Conservation (phyloP, 2,797 vertebrate species). For the Gobionotothen gibberifrons region DNA sequence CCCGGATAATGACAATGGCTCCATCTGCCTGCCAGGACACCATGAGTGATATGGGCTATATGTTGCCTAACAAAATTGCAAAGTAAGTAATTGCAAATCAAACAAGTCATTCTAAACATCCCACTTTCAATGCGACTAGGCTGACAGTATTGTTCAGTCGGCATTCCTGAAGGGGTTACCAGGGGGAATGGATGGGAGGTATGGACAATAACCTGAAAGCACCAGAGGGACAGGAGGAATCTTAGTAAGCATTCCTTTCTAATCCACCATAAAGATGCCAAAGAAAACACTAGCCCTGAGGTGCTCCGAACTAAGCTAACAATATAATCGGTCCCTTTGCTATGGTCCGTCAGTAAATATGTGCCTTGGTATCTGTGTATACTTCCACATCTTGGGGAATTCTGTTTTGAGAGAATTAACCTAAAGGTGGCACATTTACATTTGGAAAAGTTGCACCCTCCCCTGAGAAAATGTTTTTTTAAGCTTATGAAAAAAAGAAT, state of each 20-base stretch:
- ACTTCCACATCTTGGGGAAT: conserved; percentile 25
- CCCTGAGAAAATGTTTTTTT: background rate
- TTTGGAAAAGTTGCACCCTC: background rate
- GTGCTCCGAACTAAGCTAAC: conserved; percentile 71
- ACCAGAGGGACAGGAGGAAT: conserved; percentile 77
- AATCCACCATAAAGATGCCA: conserved; percentile 82
- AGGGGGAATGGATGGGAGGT: conserved; percentile 74
- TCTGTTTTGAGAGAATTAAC: conserved; percentile 1
- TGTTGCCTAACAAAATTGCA: conserved; percentile 56
- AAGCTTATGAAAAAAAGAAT: background rate
- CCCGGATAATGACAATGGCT: conserved; percentile 54
- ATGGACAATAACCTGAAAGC: conserved; percentile 78
- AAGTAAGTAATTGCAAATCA: conserved; percentile 74
- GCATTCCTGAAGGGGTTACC: conserved; percentile 77
- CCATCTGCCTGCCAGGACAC: conserved; percentile 52
- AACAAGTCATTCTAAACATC: conserved; percentile 74
- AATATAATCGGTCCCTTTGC: conserved; percentile 70
- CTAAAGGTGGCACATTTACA: background rate
- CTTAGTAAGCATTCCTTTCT: conserved; percentile 84
- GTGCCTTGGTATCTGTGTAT: conserved; percentile 42
- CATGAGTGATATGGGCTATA: conserved; percentile 47
- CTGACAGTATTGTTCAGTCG: conserved; percentile 71
- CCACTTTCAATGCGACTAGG: conserved; percentile 54
- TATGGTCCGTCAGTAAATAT: conserved; percentile 54
- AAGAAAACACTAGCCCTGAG: conserved; percentile 76